Evolutionary conservation across 2,888 invertebrate species (phyloP).

Genomic region (Alcis repandata): DNA sequence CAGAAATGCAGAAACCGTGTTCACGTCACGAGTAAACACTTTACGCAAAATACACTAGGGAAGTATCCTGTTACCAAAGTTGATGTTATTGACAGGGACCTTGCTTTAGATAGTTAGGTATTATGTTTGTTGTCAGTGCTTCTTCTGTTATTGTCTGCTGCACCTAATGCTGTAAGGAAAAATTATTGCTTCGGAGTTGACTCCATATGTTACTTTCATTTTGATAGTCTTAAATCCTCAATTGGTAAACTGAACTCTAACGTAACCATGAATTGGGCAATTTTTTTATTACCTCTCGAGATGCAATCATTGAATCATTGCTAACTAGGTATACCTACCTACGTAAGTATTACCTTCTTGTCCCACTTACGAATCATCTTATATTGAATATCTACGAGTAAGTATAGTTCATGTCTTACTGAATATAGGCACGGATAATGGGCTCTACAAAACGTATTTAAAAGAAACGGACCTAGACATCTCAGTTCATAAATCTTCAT

Average conservation of each 20-base stretch:
- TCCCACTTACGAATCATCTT: neutral
- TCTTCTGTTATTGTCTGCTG: neutral
- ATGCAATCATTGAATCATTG: no score
- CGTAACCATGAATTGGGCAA: neutral
- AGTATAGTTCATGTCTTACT: neutral
- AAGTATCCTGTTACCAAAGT: neutral
- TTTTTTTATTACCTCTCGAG: neutral
- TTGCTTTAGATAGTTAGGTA: neutral
- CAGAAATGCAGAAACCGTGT: slow-evolving; percentile 1
- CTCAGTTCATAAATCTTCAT: neutral
- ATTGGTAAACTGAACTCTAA: neutral
- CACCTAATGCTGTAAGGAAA: no score
- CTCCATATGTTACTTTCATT: neutral
- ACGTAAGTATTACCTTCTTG: neutral
- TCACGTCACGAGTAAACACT: neutral
- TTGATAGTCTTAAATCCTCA: neutral
- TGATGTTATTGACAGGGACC: neutral
- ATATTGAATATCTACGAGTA: no score
- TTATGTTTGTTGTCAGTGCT: neutral
- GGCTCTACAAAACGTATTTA: neutral
- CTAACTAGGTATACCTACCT: neutral
- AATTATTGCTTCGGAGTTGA: no score
- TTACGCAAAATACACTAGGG: neutral
- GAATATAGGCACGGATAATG: neutral
- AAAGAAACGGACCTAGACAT: neutral